Evolutionary conservation across 2,888 invertebrate species (phyloP).

Genomic region (Athetis lepigone): DNA sequence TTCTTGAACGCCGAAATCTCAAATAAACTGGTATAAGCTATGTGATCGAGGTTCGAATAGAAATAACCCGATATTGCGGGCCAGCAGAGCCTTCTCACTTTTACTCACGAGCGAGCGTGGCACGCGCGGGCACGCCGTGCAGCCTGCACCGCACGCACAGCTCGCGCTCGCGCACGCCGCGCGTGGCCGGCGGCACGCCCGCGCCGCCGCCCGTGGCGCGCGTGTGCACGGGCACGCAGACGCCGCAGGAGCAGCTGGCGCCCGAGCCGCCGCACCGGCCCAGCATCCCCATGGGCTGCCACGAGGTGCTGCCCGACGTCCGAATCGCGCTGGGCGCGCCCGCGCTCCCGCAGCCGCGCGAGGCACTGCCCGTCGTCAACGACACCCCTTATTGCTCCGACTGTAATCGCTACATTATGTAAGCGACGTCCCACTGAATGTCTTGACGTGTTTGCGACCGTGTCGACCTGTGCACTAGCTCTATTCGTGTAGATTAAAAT

Average conservation of each 20-base stretch:
- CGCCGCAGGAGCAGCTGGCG: slow-evolving; percentile 75
- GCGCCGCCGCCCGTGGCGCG: slow-evolving; percentile 71
- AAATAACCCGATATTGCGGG: slow-evolving; percentile 80
- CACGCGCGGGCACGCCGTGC: slow-evolving; percentile 92
- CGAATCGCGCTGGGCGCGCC: slow-evolving; percentile 86
- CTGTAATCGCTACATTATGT: slow-evolving; percentile 97
- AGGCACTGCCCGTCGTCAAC: slow-evolving; percentile 86
- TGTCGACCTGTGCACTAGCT: slow-evolving; percentile 88
- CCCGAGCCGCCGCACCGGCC: slow-evolving; percentile 83
- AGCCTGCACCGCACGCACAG: slow-evolving; percentile 89
- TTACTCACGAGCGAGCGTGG: slow-evolving; percentile 95
- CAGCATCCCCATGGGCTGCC: slow-evolving; percentile 90
- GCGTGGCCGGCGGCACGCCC: slow-evolving; percentile 84
- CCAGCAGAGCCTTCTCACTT: slow-evolving; percentile 91
- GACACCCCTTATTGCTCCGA: slow-evolving; percentile 94
- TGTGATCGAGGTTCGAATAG: slow-evolving; percentile 66
- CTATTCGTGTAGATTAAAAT: slow-evolving; percentile 76
- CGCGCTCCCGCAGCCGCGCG: slow-evolving; percentile 71
- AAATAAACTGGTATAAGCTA: slow-evolving; percentile 39
- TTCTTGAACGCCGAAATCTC: slow-evolving; percentile 8
- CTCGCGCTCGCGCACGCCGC: slow-evolving; percentile 84
- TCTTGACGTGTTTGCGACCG: slow-evolving; percentile 89
- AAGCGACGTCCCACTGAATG: slow-evolving; percentile 91
- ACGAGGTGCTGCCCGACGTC: slow-evolving; percentile 87
- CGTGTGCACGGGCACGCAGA: slow-evolving; percentile 85